Conservation (phyloP, 2,797 vertebrate species). For the Rhinichthys osculus region DNA sequence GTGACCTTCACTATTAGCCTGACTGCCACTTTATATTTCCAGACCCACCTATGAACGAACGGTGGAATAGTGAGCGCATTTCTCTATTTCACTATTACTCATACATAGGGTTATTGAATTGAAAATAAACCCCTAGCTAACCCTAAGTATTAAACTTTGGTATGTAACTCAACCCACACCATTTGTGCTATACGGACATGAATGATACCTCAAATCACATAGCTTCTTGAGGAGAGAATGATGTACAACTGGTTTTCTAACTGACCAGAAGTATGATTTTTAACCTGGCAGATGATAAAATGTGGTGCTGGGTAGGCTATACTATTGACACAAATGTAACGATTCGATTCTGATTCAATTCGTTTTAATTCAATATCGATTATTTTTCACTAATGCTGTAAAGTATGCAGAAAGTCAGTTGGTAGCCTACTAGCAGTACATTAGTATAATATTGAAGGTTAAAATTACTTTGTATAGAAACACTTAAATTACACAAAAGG, state of each 20-base stretch:
- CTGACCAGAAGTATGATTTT: neutral
- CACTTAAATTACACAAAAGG: no score
- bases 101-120: neutral
- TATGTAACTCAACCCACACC: neutral
- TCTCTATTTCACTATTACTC: neutral
- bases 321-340: neutral
- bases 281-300: neutral
- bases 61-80: neutral
- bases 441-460: neutral
- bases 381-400: neutral
- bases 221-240: neutral
- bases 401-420: neutral
- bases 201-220: neutral
- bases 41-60: neutral
- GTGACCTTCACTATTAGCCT: neutral
- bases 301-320: neutral
- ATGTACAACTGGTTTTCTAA: neutral
- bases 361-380: neutral
- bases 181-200: neutral
- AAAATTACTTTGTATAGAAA: no score
- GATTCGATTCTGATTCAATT: neutral
- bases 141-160: neutral
- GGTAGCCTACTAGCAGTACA: neutral
- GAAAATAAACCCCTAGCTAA: neutral
- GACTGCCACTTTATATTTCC: constrained; percentile 21